phyloP scores from a whole-genome alignment of 2,888 invertebrate genomes.

The Nephrotoma appendiculata region DNA sequence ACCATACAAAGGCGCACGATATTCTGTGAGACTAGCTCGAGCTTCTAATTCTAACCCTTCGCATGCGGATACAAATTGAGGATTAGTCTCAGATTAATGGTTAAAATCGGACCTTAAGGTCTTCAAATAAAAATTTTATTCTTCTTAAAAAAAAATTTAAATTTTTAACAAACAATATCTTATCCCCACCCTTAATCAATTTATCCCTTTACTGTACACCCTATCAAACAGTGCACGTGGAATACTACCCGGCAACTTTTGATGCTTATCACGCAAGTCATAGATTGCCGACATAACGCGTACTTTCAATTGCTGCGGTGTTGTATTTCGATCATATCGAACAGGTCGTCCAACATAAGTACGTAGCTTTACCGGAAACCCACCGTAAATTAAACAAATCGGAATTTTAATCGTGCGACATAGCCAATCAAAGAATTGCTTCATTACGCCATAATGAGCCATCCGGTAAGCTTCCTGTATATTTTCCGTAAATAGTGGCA shows the following conservation, averaged over 20 bases:
- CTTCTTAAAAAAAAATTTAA: background rate
- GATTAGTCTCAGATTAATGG: too few relatives aligned
- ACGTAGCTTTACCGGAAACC: conserved; percentile 91
- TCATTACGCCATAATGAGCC: conserved; percentile 58
- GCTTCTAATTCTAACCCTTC: too few relatives aligned
- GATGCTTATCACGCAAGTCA: conserved; percentile 63
- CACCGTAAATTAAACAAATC: conserved; percentile 88
- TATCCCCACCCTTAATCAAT: background rate
- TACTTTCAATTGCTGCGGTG: conserved; percentile 66
- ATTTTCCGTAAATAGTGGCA: conserved; percentile 95
- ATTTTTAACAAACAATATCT: background rate
- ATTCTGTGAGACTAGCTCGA: too few relatives aligned
- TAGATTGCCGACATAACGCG: conserved; percentile 47
- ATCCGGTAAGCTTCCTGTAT: conserved; percentile 89
- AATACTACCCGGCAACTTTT: conserved; percentile 79
- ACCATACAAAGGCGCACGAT: too few relatives aligned
- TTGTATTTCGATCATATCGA: conserved; percentile 50
- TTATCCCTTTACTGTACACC: conserved; percentile 10
- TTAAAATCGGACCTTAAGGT: too few relatives aligned
- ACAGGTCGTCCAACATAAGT: conserved; percentile 79
- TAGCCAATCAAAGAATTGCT: conserved; percentile 60
- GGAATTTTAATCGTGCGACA: conserved; percentile 65
- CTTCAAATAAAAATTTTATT: background rate
- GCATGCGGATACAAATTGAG: too few relatives aligned
- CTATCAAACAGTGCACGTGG: conserved; percentile 58